Percentiles rank a stretch among this genome's conserved stretches.
These are phyloP conservation scores for Ctenopoma multispine DNA, from an alignment of 2,797 vertebrate genomes.

Conservation along the genomic window DNA sequence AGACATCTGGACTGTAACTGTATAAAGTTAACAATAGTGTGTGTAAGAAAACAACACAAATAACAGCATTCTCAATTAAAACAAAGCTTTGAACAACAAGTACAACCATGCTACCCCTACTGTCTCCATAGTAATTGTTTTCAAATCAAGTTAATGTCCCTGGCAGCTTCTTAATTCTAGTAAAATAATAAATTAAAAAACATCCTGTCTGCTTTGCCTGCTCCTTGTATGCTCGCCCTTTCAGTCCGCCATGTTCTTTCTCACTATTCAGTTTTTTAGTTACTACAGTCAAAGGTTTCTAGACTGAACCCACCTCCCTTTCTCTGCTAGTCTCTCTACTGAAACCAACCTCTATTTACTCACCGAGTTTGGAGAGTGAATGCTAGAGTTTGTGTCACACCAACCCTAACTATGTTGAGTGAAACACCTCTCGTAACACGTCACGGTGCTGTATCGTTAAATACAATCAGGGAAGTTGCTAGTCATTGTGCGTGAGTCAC, in stretches of 20 bases:
- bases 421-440: no score
- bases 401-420: no score
- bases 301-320: no score
- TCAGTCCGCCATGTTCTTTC: slow-evolving; percentile 18
- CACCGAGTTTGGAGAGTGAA: slow-evolving; percentile 26
- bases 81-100: neutral
- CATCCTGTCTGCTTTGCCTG: neutral
- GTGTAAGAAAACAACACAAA: neutral
- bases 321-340: neutral
- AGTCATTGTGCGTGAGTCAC: neutral
- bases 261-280: neutral
- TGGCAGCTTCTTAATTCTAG: neutral
- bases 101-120: no score
- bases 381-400: rapidly evolving
- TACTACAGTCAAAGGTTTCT: no score
- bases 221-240: neutral
- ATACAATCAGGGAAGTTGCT: no score
- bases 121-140: neutral
- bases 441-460: no score
- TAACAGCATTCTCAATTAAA: neutral
- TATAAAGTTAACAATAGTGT: neutral
- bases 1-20: neutral
- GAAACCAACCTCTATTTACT: slow-evolving; percentile 31
- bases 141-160: neutral
- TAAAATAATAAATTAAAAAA: neutral